These are phyloP conservation scores for Pantherophis guttatus DNA, from an alignment of 2,113 vertebrate genomes.

Conservation along the genomic window DNA sequence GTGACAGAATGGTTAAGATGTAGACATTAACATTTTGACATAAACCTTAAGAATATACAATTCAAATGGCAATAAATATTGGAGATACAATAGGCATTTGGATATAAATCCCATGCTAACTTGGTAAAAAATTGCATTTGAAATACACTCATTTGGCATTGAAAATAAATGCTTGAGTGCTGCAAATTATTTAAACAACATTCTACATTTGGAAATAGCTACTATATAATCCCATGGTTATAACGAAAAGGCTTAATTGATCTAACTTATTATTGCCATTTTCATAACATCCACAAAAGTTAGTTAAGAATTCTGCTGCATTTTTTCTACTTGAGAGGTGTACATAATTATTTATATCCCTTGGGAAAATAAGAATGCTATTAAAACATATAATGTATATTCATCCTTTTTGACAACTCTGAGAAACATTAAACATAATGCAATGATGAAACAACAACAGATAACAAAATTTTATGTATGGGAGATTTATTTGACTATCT, in stretches of 20 bases:
- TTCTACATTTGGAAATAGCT: constrained; percentile 22
- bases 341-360: not conserved
- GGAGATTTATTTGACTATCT: not conserved
- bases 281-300: not conserved
- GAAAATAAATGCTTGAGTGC: constrained; percentile 5
- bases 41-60: not conserved
- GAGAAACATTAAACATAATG: not conserved
- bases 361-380: not conserved
- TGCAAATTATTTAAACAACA: constrained; percentile 12
- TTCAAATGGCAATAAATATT: not conserved
- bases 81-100: not conserved
- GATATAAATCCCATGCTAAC: not conserved
- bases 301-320: not conserved
- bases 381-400: not conserved
- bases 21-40: not conserved
- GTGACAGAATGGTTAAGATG: not conserved
- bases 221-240: not conserved
- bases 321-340: not conserved
- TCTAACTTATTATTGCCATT: not conserved
- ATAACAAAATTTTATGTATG: not conserved
- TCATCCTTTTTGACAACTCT: not conserved
- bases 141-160: constrained; percentile 3
- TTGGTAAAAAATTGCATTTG: constrained; percentile 13
- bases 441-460: not conserved
- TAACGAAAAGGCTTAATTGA: fast-evolving